phyloP scores from a whole-genome alignment of 2,113 vertebrate species.

The Peromyscus maniculatus region DNA sequence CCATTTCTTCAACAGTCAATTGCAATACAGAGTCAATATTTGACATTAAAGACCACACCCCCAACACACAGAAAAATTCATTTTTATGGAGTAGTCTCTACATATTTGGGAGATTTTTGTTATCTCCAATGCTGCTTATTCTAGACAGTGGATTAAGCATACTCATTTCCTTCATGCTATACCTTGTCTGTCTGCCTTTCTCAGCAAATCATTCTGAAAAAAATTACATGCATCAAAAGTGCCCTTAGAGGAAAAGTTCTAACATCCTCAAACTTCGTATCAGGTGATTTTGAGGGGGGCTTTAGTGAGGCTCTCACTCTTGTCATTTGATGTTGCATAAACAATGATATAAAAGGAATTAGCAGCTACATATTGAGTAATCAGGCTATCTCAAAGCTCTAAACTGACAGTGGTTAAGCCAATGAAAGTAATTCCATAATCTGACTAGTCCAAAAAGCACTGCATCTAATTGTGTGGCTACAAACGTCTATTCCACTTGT shows the following conservation, averaged over 20 bases:
- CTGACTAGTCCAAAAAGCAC: background rate
- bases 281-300: background rate
- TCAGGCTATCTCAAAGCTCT: background rate
- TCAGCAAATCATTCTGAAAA: background rate
- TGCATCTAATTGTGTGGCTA: background rate
- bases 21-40: background rate
- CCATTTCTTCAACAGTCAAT: background rate
- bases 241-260: background rate
- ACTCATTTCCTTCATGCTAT: background rate
- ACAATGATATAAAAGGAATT: background rate
- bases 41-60: background rate
- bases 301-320: background rate
- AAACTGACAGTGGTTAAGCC: background rate
- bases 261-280: conserved; percentile 4
- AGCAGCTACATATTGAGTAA: background rate
- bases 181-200: background rate
- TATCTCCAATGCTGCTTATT: background rate
- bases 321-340: background rate
- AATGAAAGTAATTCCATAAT: conserved; percentile 31
- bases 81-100: conserved; percentile 46
- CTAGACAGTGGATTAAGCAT: background rate
- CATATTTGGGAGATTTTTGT: background rate
- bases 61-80: background rate
- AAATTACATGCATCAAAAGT: background rate
- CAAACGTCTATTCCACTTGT: background rate